phyloP scores from a whole-genome alignment of 2,113 vertebrate genomes.

The Mesembrinibis cayennensis region DNA sequence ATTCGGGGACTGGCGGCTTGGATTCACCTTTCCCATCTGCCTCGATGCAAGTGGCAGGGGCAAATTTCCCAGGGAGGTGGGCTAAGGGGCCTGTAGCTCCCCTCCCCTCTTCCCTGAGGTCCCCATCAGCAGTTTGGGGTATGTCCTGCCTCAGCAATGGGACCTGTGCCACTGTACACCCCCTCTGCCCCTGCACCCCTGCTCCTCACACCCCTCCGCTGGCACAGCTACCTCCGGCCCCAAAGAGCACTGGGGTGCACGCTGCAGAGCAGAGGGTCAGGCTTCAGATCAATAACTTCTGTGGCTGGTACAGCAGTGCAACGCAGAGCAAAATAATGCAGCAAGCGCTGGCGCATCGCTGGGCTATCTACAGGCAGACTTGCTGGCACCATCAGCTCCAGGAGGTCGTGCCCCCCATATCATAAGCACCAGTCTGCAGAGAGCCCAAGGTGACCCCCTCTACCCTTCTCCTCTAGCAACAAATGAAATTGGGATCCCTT shows the following conservation, averaged over 20 bases:
- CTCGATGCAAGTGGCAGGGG: background rate
- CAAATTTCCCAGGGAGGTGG: background rate
- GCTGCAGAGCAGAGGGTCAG: background rate
- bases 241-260: background rate
- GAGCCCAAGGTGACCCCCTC: background rate
- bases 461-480: background rate
- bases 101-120: background rate
- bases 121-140: background rate
- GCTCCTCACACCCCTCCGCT: background rate
- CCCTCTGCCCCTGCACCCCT: background rate
- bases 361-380: background rate
- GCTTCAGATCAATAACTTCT: background rate
- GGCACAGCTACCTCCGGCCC: background rate
- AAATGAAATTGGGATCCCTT: background rate
- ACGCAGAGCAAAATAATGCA: fast-evolving
- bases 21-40: background rate
- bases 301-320: background rate
- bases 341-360: background rate
- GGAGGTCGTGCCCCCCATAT: background rate
- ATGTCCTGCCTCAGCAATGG: background rate
- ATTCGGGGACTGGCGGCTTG: background rate
- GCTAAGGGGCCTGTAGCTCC: background rate
- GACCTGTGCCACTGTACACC: background rate
- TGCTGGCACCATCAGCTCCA: background rate
- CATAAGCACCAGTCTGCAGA: background rate